A percentile compares a stretch with the other conserved stretches of the same genome.
Conservation (phyloP, 1,140 invertebrate genomes). For the Sarcophaga peregrina region DNA sequence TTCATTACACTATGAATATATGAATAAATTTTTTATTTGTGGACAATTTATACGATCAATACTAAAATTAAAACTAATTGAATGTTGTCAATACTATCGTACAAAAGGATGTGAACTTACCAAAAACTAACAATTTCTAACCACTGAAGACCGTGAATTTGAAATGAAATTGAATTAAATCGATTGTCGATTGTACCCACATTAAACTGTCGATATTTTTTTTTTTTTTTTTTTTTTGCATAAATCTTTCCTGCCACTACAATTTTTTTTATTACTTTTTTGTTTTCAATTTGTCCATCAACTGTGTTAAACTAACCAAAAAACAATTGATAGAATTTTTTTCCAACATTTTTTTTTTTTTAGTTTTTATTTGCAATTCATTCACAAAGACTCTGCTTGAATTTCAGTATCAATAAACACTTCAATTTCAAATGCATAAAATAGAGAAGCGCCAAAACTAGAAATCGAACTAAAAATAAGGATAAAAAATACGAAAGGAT, state of each 20-base stretch:
- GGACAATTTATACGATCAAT: no score
- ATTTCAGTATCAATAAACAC: conserved; percentile 25
- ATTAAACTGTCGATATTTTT: conserved; percentile 5
- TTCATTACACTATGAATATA: no score
- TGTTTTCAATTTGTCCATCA: conserved; percentile 7
- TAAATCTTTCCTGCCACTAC: not conserved
- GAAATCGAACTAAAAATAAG: not conserved
- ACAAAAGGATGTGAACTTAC: no score
- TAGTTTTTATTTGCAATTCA: not conserved
- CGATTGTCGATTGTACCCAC: not conserved
- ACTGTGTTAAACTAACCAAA: conserved; percentile 21
- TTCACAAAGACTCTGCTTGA: conserved; percentile 18
- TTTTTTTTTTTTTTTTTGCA: not conserved
- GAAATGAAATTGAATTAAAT: no score
- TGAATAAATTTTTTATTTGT: no score
- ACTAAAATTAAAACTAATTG: no score
- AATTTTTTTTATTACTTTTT: not conserved
- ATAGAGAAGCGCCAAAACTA: not conserved
- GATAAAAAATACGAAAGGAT: not conserved
- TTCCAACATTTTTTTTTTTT: not conserved
- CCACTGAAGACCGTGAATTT: no score
- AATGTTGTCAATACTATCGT: no score
- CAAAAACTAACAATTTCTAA: no score
- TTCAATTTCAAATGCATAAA: conserved; percentile 17
- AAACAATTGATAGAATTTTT: not conserved